Percentiles rank a stretch among this genome's conserved stretches.
These are phyloP conservation scores for Sinohyriopsis cumingii DNA, from an alignment of 2,888 invertebrate genomes.

Conservation along the genomic window DNA sequence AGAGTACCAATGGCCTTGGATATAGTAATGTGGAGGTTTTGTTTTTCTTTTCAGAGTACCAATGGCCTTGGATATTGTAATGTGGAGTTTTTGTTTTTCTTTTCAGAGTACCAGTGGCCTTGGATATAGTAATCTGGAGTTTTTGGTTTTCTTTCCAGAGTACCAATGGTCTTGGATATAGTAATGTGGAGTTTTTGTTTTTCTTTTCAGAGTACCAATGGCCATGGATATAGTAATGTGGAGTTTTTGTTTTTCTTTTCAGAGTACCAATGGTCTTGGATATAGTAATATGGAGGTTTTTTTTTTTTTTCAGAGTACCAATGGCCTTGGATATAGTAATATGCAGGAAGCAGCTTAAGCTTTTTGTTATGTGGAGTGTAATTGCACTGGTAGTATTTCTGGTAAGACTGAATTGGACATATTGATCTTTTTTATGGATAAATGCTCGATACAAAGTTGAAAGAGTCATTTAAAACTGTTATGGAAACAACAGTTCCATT, in stretches of 20 bases:
- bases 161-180: slow-evolving; percentile 91
- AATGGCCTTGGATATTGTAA: slow-evolving; percentile 87
- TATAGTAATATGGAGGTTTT: background rate
- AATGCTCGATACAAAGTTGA: too few species aligned
- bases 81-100: slow-evolving; percentile 74
- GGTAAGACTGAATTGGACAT: slow-evolving; percentile 68
- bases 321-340: slow-evolving; percentile 89
- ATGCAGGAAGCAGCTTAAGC: slow-evolving; percentile 78
- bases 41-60: slow-evolving; percentile 77
- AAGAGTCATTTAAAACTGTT: too few species aligned
- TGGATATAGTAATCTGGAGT: background rate
- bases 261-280: too few species aligned
- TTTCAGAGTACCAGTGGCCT: too few species aligned
- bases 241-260: too few species aligned
- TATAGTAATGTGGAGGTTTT: background rate
- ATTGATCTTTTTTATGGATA: too few species aligned
- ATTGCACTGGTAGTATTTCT: slow-evolving; percentile 82
- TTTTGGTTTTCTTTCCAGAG: slow-evolving; percentile 68
- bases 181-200: slow-evolving; percentile 76
- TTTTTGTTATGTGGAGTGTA: slow-evolving; percentile 85
- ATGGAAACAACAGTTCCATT: too few species aligned
- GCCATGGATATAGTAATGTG: slow-evolving; percentile 79
- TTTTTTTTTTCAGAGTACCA: slow-evolving; percentile 77
- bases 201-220: slow-evolving; percentile 80
- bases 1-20: too few species aligned